Evolutionary conservation across 2,797 vertebrate genomes (phyloP), one percentile per base, ranked within the genome.

Genomic region (Columba guinea): DNA sequence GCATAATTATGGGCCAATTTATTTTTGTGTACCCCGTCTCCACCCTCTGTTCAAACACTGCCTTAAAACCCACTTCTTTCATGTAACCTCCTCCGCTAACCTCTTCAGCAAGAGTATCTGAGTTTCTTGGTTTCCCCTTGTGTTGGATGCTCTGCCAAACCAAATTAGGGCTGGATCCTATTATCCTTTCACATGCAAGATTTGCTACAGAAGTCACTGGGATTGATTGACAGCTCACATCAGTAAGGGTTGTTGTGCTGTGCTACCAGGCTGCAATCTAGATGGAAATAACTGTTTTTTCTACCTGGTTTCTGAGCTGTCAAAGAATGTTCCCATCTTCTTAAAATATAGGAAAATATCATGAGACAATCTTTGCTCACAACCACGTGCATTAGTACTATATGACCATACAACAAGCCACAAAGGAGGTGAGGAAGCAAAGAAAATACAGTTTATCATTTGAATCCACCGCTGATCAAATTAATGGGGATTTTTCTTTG

Each of bases 21-120:
- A 92, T 93, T 97, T 96, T 68, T 84, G 81, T 65, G 71, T 62
- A 92, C 53, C 89, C 87, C 41, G 80, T 84, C 93, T 84, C 88
- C 96, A 97, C 93, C 96, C 95, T 93, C 94, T 91, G 77, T 86
- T 94, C 81, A 96, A 97, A 92, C 51, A 96, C 15, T 16, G 88
- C 78, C 85, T 89, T 65, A 89, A 95, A 96, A 94, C 74, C 88
- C 64, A 78, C 81, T 92, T 92, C 83, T 94, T 94, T 83, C 90
- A 84, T 0, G 0, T 90, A 92, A 86, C 85, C 68, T 96, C 60
- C 64, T 53, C 46, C 24, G 4, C 71, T 96, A 92, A 94, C 84
- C 91, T 94, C 91, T 87, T 70, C 95, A 94, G 87, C 74, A 90
- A 94, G 27, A 68, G 21, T 51, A 87, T 83, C 71, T 51, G 60